These are phyloP conservation scores for Myrmecophaga tridactyla DNA, from an alignment of 2,113 vertebrate genomes.

Conservation along the genomic window DNA sequence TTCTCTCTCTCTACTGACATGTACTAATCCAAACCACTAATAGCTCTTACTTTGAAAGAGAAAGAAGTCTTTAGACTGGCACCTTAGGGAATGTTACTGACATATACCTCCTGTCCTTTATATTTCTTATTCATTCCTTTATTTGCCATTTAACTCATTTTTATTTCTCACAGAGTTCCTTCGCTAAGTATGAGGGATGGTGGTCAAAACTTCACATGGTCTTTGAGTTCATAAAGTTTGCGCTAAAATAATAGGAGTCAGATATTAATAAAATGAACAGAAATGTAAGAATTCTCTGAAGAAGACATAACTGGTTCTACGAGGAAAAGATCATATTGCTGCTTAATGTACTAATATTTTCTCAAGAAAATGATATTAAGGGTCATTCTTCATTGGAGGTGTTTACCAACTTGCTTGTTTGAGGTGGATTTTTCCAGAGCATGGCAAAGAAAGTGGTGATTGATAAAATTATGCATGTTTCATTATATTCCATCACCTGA, in stretches of 20 bases:
- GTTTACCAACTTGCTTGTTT: background rate
- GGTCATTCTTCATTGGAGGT: background rate
- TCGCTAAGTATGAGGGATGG: background rate
- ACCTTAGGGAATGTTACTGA: background rate
- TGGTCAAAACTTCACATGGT: background rate
- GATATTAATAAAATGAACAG: background rate
- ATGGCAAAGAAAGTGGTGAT: background rate
- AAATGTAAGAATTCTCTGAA: conserved; percentile 32
- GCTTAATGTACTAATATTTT: background rate
- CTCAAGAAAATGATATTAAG: background rate
- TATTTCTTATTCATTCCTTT: background rate
- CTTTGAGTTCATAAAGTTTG: background rate
- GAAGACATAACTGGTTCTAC: background rate
- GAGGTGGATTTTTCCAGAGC: background rate
- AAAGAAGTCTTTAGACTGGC: background rate
- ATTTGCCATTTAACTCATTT: background rate
- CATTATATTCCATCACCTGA: background rate
- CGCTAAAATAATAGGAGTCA: background rate
- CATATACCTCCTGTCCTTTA: background rate
- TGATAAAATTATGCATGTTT: background rate
- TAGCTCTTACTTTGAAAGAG: background rate
- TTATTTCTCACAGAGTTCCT: conserved; percentile 2
- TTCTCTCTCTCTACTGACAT: background rate
- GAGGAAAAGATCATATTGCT: background rate
- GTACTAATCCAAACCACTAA: background rate